A percentile compares a stretch with the other conserved stretches of the same genome.
Evolutionary conservation across 2,888 invertebrate genomes (phyloP).

Genomic region (Erpobdella octoculata): DNA sequence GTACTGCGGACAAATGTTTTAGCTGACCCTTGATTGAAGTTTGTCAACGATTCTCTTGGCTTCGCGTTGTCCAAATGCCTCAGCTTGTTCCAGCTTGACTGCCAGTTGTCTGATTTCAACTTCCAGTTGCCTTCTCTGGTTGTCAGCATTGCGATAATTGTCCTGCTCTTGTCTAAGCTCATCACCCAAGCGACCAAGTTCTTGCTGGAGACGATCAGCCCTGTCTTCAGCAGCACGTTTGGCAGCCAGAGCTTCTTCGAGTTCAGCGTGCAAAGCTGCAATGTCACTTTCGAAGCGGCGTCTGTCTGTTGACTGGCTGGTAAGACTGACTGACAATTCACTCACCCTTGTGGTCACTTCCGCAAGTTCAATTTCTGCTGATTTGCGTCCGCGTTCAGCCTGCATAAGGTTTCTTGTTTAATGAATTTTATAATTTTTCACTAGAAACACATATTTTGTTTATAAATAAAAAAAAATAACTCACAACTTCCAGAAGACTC

Average conservation of each 20-base stretch:
- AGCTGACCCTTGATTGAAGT: constrained; percentile 48
- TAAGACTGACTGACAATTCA: constrained; percentile 87
- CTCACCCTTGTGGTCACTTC: constrained; percentile 84
- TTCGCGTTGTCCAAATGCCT: constrained; percentile 51
- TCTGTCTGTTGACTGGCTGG: constrained; percentile 85
- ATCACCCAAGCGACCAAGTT: constrained; percentile 47
- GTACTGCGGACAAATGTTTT: background rate
- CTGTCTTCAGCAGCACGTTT: constrained; percentile 41
- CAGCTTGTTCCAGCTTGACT: constrained; percentile 51
- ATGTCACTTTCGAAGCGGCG: constrained; percentile 91
- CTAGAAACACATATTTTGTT: too few relatives aligned
- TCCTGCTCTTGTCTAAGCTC: constrained; percentile 52
- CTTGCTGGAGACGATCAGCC: constrained; percentile 41
- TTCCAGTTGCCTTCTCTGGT: constrained; percentile 52
- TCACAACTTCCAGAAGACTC: constrained; percentile 52
- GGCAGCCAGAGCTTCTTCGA: constrained; percentile 73
- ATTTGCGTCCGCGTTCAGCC: constrained; percentile 52
- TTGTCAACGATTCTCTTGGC: constrained; percentile 52
- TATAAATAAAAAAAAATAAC: constrained; percentile 33
- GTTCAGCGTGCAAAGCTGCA: constrained; percentile 79
- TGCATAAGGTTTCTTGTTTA: constrained; percentile 32
- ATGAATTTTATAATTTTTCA: background rate
- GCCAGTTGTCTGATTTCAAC: constrained; percentile 52
- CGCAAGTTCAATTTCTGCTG: constrained; percentile 63
- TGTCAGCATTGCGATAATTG: constrained; percentile 53